phyloP scores from a whole-genome alignment of 1,140 invertebrate species.

The Pristionchus pacificus region DNA sequence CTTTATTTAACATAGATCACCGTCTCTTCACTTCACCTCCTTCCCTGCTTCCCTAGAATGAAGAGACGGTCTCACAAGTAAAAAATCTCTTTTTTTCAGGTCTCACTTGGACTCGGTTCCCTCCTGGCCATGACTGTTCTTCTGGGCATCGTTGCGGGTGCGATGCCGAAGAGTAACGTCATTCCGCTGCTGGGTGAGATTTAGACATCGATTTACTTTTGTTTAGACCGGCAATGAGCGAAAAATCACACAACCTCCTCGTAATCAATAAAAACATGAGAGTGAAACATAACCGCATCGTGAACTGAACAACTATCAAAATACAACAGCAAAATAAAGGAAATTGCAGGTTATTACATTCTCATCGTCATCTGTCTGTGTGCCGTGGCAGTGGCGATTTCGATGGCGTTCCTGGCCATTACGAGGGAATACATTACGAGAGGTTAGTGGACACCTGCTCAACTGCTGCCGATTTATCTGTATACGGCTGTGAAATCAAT shows the following conservation, averaged over 20 bases:
- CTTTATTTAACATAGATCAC: too few species aligned
- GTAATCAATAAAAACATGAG: neutral
- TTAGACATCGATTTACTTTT: conserved; percentile 1
- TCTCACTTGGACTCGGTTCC: conserved; percentile 40
- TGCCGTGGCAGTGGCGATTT: conserved; percentile 44
- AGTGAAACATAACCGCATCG: neutral
- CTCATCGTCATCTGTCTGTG: conserved; percentile 43
- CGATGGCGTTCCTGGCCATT: conserved; percentile 38
- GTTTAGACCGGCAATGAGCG: conserved; percentile 8
- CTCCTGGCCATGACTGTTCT: conserved; percentile 44
- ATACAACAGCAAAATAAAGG: neutral
- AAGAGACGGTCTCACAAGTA: neutral
- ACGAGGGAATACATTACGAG: conserved; percentile 35
- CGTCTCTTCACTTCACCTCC: too few species aligned
- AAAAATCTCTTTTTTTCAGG: conserved; percentile 22
- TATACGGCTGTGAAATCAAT: neutral
- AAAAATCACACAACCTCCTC: neutral
- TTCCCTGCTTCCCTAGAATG: neutral
- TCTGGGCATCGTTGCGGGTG: conserved; percentile 42
- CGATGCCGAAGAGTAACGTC: conserved; percentile 48
- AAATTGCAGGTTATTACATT: conserved; percentile 37
- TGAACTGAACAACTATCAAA: conserved; percentile 3
- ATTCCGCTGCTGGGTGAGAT: conserved; percentile 41
- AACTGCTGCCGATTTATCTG: neutral
- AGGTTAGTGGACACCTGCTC: conserved; percentile 16